Conservation (phyloP, 2,113 vertebrate genomes). For the Cheilinus undulatus region DNA sequence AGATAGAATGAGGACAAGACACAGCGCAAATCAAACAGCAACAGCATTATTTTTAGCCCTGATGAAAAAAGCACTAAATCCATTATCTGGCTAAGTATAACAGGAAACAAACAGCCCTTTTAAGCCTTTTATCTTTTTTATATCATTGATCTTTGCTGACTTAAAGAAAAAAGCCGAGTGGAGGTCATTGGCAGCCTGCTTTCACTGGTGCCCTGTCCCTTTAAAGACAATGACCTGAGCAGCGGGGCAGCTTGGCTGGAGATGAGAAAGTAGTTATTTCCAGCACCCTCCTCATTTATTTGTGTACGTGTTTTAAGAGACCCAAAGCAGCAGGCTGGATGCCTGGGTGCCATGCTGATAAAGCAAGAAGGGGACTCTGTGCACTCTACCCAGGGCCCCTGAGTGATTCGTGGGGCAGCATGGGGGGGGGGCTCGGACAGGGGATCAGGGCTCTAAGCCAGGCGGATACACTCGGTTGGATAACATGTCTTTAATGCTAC, state of each 20-base stretch:
- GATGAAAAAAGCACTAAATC: conserved; percentile 36
- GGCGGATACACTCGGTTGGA: conserved; percentile 69
- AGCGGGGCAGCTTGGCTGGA: conserved; percentile 65
- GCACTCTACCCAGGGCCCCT: conserved; percentile 58
- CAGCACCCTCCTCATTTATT: conserved; percentile 71
- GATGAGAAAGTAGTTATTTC: conserved; percentile 76
- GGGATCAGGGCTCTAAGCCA: conserved; percentile 72
- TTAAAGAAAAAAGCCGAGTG: conserved; percentile 2
- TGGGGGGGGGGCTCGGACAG: conserved; percentile 53
- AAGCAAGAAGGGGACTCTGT: conserved; percentile 63
- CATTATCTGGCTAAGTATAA: conserved; percentile 30
- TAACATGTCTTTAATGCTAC: conserved; percentile 76
- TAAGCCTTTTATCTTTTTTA: conserved; percentile 52
- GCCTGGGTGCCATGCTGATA: conserved; percentile 69
- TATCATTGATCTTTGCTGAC: conserved; percentile 51
- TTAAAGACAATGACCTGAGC: conserved; percentile 74
- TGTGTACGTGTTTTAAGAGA: conserved; percentile 69
- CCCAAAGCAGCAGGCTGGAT: conserved; percentile 56
- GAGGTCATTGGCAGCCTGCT: conserved; percentile 25
- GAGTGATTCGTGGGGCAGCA: conserved; percentile 42
- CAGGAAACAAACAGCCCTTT: conserved; percentile 54
- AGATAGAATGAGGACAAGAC: conserved; percentile 63
- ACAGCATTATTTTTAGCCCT: conserved; percentile 53
- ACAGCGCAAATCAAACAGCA: conserved; percentile 35
- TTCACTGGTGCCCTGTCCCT: conserved; percentile 43